Evolutionary conservation across 2,888 invertebrate genomes (phyloP), one percentile per base, ranked within the genome.

Genomic region (Eupithecia exiguata): DNA sequence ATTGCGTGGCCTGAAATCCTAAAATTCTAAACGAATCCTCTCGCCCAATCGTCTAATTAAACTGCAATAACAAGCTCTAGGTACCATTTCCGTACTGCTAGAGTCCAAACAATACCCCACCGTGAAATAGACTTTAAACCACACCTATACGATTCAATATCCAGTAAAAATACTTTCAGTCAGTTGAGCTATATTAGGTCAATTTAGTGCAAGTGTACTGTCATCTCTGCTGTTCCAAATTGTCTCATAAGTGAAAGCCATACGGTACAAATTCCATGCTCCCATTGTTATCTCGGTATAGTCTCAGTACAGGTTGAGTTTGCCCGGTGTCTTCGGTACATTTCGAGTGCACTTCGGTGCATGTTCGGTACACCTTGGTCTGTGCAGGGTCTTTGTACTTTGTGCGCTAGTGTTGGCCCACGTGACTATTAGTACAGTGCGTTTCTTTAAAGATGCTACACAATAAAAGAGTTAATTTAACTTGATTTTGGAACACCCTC

Each of bases 311-410:
- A 46, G 5, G 38, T n/a, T n/a, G 10, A 67, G 69, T 69, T 40
- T 62, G 46, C 18, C 40, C 62, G 49, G 74, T 72, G 74, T 62
- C 21, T 70, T 62, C 12, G 69, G 75, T 75, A 72, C 75, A 58
- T 53, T 16, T 25, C 7, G 18, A 65, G 75, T 75, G 43, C 72
- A 68, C 1, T 65, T 70, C 63, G 49, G 75, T 75, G 70, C 75
- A 72, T 35, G 43, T 65, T 68, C 68, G 46, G 70, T 75, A 36
- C 72, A 70, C 18, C 18, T 70, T 69, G 70, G 72, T 65, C 67
- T 62, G 66, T 69, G 72, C 62, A 38, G 21, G 49, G 21, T n/a
- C 36, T 71, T 62, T 53, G 53, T 14, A 21, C 58, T 58, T 4
- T 5, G 12, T 58, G 12, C 25, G 10, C 14, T 12, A 58, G 53